Percentiles rank a stretch among this genome's conserved stretches.
These are phyloP conservation scores for Brachycybe producta DNA, from an alignment of 2,888 invertebrate genomes.

Conservation along the genomic window DNA sequence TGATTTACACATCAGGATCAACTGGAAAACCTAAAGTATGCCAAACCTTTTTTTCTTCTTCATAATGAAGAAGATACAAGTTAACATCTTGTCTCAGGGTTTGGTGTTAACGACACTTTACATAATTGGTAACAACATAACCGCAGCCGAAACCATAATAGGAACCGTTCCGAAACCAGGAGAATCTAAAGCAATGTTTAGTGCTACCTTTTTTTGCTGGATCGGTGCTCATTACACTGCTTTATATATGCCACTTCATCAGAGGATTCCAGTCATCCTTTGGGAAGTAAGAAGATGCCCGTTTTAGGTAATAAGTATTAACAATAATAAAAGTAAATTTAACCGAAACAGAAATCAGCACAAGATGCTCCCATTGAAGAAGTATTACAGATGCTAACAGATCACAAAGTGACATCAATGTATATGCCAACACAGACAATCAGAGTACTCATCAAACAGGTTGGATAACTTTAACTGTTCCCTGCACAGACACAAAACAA, in stretches of 20 bases:
- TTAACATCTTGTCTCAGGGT: too few species aligned
- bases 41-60: background rate
- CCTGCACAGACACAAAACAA: too few species aligned
- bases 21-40: slow-evolving; percentile 53
- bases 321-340: background rate
- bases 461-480: too few species aligned
- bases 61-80: too few species aligned
- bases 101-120: too few species aligned
- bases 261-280: background rate
- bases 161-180: background rate
- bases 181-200: background rate
- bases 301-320: background rate
- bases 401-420: background rate
- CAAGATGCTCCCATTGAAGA: background rate
- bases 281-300: background rate
- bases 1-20: slow-evolving; percentile 69
- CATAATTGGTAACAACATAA: too few species aligned
- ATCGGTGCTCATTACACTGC: background rate
- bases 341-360: background rate
- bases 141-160: too few species aligned
- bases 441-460: background rate
- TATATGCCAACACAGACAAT: background rate
- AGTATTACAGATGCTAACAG: background rate
- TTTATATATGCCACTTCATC: background rate
- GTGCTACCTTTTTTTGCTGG: slow-evolving; percentile 2